Evolutionary conservation across 1,140 invertebrate genomes (phyloP).

Genomic region (Stegodyphus mimosarum): DNA sequence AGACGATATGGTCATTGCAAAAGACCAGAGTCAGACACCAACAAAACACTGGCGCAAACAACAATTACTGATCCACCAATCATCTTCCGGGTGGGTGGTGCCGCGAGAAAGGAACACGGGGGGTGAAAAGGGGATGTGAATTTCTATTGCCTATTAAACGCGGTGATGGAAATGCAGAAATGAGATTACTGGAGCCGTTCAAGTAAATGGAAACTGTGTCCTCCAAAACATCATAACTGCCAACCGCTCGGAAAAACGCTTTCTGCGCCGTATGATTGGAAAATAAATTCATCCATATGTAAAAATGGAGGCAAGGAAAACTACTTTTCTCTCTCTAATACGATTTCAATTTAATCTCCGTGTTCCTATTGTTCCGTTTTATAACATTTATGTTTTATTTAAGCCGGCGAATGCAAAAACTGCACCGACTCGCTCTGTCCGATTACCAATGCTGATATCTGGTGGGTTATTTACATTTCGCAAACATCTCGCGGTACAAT

Average conservation of each 20-base stretch:
- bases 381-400: slow-evolving; percentile 62
- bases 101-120: slow-evolving; percentile 17
- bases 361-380: slow-evolving; percentile 55
- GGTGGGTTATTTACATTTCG: slow-evolving; percentile 57
- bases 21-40: slow-evolving; percentile 27
- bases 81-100: slow-evolving; percentile 51
- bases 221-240: slow-evolving; percentile 51
- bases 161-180: slow-evolving; percentile 58
- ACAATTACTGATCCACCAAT: slow-evolving; percentile 59
- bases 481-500: slow-evolving; percentile 25
- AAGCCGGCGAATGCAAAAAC: slow-evolving; percentile 51
- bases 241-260: slow-evolving; percentile 55
- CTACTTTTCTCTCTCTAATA: slow-evolving; percentile 60
- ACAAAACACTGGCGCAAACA: slow-evolving; percentile 27
- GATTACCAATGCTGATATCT: slow-evolving; percentile 57
- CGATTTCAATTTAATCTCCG: slow-evolving; percentile 62
- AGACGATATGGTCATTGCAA: slow-evolving; percentile 28
- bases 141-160: slow-evolving; percentile 62
- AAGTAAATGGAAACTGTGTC: slow-evolving; percentile 58
- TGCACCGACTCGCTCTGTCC: slow-evolving; percentile 17
- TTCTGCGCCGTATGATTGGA: slow-evolving; percentile 57
- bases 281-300: slow-evolving; percentile 62
- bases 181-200: slow-evolving; percentile 55
- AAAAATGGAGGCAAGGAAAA: slow-evolving; percentile 57
- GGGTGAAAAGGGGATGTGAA: slow-evolving; percentile 29